Base-by-base conservation (phyloP, 2,113 vertebrate genomes). In the Sinocyclocheilus anophthalmus region DNA sequence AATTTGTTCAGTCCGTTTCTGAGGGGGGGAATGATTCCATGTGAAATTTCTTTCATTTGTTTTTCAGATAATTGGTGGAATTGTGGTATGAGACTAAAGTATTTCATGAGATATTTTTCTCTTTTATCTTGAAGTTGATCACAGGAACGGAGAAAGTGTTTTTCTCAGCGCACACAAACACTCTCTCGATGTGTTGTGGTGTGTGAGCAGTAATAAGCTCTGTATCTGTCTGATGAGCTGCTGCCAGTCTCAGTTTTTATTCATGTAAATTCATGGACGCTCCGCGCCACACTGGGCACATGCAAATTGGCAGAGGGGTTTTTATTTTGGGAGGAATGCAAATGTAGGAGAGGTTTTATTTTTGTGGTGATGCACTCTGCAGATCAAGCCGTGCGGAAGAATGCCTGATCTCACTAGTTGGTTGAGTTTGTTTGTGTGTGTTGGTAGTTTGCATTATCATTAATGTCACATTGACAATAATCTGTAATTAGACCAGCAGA, bases 201-300 rank as follows among this genome's bases (percentile, higher is more conserved):
- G 63, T 84, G 77, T 61, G 81, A 7, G 85, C 86, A 30, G 91
- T 93, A 93, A 94, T 92, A 90, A 92, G 92, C 90, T 76, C 48
- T 55, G 81, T 86, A 75, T 90, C 91, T 93, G 91, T 92, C 91
- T 90, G 92, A 92, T 91, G 90, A 92, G 92, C 92, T 92, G 92
- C 89, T 90, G 90, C 86, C 30, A 83, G 81, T 6, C 73, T 87
- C 91, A 89, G 81, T 89, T 92, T 90, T 67, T 84, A 63, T 88
- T 75, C 89, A 92, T 93, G 82, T 89, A 90, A 91, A 91, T 90
- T 85, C 87, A 87, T 33, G 70, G 84, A 76, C 48, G 83, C 84
- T 86, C 50, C 26, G 24, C 20, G 84, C 63, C 75, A 83, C 81
- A 69, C 83, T 45, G 72, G 72, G 72, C 42, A 57, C 65, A 80